Conservation (phyloP, 1,140 invertebrate genomes). For the Drosophila funebris region DNA sequence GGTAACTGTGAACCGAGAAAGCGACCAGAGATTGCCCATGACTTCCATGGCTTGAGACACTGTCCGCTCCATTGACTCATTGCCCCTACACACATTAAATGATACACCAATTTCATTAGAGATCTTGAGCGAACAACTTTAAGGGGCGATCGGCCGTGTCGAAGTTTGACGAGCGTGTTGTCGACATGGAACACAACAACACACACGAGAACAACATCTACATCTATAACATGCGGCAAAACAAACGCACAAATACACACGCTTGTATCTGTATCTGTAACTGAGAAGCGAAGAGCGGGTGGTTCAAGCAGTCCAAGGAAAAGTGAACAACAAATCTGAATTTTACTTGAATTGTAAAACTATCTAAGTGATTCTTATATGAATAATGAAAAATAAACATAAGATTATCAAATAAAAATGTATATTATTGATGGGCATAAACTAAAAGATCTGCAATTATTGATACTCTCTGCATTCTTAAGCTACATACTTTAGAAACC, state of each 20-base stretch:
- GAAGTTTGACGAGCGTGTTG: slow-evolving; percentile 42
- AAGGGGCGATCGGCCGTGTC: slow-evolving; percentile 38
- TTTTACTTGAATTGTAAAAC: too few relatives aligned
- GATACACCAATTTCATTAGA: slow-evolving; percentile 39
- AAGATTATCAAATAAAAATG: too few relatives aligned
- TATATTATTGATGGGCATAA: too few relatives aligned
- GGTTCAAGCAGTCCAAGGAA: not conserved
- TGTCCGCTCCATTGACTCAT: slow-evolving; percentile 3
- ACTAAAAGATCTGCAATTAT: too few relatives aligned
- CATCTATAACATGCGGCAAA: slow-evolving; percentile 21
- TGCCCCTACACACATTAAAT: slow-evolving; percentile 24
- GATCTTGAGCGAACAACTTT: slow-evolving; percentile 21
- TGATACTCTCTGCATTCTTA: not conserved
- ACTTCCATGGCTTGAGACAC: not conserved
- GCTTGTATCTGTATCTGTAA: not conserved
- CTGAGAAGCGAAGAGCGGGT: not conserved
- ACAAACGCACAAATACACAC: slow-evolving; percentile 20
- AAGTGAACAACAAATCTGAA: not conserved
- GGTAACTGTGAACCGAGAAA: slow-evolving; percentile 22
- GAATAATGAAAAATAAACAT: too few relatives aligned
- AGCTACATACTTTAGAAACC: not conserved
- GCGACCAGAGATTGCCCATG: not conserved
- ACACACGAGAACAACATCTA: not conserved
- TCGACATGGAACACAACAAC: slow-evolving; percentile 28
- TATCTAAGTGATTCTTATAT: too few relatives aligned